Evolutionary conservation across 2,113 vertebrate genomes (phyloP).

Genomic region (Mustelus asterias): DNA sequence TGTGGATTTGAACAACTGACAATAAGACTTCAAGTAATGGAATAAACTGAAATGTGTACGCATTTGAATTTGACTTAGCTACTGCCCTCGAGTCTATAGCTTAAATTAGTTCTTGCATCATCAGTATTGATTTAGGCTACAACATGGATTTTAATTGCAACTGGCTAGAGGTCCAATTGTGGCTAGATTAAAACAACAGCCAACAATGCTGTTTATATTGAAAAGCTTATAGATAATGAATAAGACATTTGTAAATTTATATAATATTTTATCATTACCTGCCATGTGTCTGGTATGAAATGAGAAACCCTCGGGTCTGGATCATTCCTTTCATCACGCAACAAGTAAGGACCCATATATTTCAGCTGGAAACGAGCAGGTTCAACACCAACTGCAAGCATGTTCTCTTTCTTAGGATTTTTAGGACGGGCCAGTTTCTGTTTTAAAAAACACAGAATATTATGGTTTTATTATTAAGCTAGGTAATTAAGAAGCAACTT

Average conservation of each 20-base stretch:
- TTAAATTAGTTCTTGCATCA: neutral
- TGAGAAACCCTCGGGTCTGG: conserved; percentile 55
- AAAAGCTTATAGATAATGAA: no score
- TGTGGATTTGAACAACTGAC: neutral
- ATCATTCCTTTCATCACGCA: conserved; percentile 57
- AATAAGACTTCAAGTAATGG: neutral
- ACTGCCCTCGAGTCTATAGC: neutral
- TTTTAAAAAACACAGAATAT: neutral
- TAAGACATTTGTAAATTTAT: no score
- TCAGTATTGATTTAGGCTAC: neutral
- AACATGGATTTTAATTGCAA: no score
- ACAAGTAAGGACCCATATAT: conserved; percentile 56
- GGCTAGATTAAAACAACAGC: no score
- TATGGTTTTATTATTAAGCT: neutral
- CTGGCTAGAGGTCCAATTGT: no score
- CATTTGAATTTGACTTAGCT: neutral
- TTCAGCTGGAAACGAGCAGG: conserved; percentile 56
- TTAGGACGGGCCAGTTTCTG: conserved; percentile 9
- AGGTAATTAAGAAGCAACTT: neutral
- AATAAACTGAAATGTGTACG: neutral
- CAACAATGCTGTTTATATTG: no score
- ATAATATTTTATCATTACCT: conserved; percentile 48
- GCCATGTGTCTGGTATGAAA: conserved; percentile 64
- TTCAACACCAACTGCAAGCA: conserved; percentile 39
- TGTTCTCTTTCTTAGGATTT: neutral